These are phyloP conservation scores for Pseudoatta argentina DNA, from an alignment of 1,140 invertebrate genomes.

Conservation along the genomic window DNA sequence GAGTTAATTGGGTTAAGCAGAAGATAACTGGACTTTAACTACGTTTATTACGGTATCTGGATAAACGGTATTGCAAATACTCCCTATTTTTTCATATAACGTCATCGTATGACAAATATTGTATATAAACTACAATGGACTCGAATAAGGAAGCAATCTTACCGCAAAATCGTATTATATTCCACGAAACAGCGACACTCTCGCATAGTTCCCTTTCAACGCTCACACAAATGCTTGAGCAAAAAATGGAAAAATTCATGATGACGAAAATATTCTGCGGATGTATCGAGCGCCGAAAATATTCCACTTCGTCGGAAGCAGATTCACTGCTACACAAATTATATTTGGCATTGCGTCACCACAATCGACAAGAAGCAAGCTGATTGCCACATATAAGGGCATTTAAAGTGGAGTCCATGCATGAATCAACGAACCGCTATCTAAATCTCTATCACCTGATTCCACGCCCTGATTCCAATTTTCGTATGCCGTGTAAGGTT, in stretches of 20 bases:
- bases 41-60: too few relatives aligned
- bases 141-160: constrained; percentile 1
- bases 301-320: constrained; percentile 64
- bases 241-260: constrained; percentile 62
- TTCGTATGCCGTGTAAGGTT: neutral
- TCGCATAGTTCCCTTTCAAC: neutral
- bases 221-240: constrained; percentile 47
- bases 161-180: constrained; percentile 26
- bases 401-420: constrained; percentile 48
- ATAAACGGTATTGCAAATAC: too few relatives aligned
- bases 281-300: constrained; percentile 56
- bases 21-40: too few relatives aligned
- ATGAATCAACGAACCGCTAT: constrained; percentile 34
- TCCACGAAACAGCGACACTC: constrained; percentile 3
- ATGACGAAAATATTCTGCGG: constrained; percentile 49
- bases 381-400: constrained; percentile 59
- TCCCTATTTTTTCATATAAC: neutral
- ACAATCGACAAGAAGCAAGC: constrained; percentile 60
- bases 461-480: neutral
- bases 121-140: neutral
- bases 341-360: neutral
- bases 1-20: too few relatives aligned
- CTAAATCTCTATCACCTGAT: neutral
- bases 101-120: neutral
- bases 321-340: constrained; percentile 58